Evolutionary conservation across 2,113 vertebrate genomes (phyloP).

Genomic region (Mellivora capensis): DNA sequence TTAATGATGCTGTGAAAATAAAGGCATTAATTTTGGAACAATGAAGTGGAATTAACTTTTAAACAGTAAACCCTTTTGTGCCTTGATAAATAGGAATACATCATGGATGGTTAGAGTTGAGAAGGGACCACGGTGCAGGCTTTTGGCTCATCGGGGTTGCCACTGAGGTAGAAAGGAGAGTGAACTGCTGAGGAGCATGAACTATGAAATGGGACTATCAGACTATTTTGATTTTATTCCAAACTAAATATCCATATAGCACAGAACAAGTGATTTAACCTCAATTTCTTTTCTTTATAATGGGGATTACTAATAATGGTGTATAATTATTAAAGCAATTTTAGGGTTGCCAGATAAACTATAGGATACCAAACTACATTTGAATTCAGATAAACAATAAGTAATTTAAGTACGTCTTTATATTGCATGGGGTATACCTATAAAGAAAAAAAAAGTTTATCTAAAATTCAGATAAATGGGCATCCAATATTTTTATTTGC

Average conservation of each 20-base stretch:
- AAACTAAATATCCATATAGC: neutral
- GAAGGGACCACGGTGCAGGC: neutral
- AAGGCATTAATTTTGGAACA: slow-evolving; percentile 40
- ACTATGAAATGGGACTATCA: neutral
- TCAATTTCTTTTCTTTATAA: neutral
- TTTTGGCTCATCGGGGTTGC: neutral
- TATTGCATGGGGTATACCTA: neutral
- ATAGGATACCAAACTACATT: neutral
- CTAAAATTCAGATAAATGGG: neutral
- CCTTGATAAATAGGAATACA: slow-evolving; percentile 20
- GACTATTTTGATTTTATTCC: neutral
- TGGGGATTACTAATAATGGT: neutral
- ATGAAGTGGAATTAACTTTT: neutral
- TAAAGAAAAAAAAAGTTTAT: neutral
- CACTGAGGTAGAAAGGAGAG: neutral
- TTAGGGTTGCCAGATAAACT: neutral
- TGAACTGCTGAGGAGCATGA: neutral
- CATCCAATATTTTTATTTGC: neutral
- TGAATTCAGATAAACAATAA: neutral
- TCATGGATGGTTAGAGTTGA: neutral
- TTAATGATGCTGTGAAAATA: slow-evolving; percentile 42
- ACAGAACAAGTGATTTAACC: neutral
- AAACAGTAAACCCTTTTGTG: slow-evolving; percentile 6
- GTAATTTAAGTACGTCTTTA: neutral
- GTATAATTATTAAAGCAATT: neutral